These are phyloP conservation scores for Eurypyga helias DNA, from an alignment of 2,113 vertebrate genomes.

Conservation along the genomic window DNA sequence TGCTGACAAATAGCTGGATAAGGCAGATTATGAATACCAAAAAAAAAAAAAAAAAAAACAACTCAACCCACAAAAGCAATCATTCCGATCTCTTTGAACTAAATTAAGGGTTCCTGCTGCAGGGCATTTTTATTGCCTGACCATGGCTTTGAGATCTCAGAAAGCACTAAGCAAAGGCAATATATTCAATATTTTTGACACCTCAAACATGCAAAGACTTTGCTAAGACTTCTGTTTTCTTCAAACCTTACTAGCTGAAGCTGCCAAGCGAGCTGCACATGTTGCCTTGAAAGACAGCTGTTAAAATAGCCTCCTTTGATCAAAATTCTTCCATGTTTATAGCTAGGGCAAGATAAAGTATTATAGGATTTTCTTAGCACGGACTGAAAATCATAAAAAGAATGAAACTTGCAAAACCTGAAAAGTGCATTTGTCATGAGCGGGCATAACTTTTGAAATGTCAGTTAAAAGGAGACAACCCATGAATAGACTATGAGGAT, in stretches of 20 bases:
- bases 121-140: neutral
- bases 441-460: constrained; percentile 58
- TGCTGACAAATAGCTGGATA: neutral
- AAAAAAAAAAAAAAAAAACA: neutral
- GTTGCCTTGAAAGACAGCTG: constrained; percentile 44
- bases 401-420: constrained; percentile 10
- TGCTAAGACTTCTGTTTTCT: constrained; percentile 10
- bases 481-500: constrained; percentile 59
- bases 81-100: neutral
- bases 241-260: neutral
- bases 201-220: neutral
- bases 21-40: neutral
- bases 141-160: neutral
- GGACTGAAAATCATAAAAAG: constrained; percentile 7
- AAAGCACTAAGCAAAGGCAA: neutral
- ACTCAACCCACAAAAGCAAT: neutral
- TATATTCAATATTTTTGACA: constrained; percentile 21
- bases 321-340: constrained; percentile 36
- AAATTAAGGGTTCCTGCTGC: neutral
- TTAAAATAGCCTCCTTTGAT: constrained; percentile 50
- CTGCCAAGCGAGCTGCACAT: constrained; percentile 14
- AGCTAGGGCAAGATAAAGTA: constrained; percentile 10
- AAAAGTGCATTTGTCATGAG: constrained; percentile 39
- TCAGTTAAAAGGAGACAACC: constrained; percentile 50
- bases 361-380: constrained; percentile 22